Conservation (phyloP, 2,113 vertebrate genomes). For the Thunnus maccoyii region DNA sequence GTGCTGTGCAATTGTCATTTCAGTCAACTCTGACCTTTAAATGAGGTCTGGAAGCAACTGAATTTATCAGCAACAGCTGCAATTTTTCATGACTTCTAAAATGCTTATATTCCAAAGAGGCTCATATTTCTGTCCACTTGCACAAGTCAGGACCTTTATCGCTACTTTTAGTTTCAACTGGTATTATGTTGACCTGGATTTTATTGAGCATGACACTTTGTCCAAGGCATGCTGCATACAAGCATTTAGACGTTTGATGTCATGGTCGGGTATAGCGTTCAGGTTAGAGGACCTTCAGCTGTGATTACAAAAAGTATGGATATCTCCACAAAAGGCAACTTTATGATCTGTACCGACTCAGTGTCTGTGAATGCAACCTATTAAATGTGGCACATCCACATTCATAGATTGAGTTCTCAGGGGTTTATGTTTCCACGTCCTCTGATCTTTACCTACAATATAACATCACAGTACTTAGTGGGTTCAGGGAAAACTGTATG, state of each 20-base stretch:
- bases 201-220: conserved; percentile 75
- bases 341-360: conserved; percentile 34
- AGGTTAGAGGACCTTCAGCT: conserved; percentile 55
- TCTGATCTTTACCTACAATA: conserved; percentile 25
- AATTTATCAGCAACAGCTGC: conserved; percentile 81
- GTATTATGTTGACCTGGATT: conserved; percentile 71
- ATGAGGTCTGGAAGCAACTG: conserved; percentile 78
- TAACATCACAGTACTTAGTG: background rate
- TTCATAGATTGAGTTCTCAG: conserved; percentile 41
- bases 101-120: conserved; percentile 69
- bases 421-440: conserved; percentile 21
- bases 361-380: conserved; percentile 38
- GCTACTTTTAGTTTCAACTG: conserved; percentile 70
- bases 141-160: conserved; percentile 67
- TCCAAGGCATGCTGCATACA: conserved; percentile 42
- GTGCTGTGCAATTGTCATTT: conserved; percentile 72
- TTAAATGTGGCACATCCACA: conserved; percentile 42
- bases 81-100: conserved; percentile 74
- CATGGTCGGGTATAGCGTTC: conserved; percentile 50
- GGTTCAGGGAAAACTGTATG: background rate
- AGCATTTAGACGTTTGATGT: conserved; percentile 68
- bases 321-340: conserved; percentile 29
- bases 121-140: conserved; percentile 75
- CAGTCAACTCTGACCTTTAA: conserved; percentile 75
- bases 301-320: conserved; percentile 40